These are phyloP conservation scores for Phymorhynchus buccinoides DNA, from an alignment of 1,140 invertebrate genomes.

Conservation along the genomic window DNA sequence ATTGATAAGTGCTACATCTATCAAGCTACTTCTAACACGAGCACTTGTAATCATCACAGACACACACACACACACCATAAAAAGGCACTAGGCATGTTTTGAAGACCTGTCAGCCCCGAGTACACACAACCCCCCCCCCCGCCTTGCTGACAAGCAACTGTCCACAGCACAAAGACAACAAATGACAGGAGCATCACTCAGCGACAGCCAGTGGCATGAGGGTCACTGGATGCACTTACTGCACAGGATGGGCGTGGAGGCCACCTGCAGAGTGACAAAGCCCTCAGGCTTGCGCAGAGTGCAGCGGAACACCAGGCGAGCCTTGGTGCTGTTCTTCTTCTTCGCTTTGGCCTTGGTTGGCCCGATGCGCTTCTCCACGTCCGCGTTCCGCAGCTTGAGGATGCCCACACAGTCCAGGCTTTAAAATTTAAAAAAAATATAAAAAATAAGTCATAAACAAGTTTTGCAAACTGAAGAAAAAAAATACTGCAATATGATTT, in stretches of 20 bases:
- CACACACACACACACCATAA: no score
- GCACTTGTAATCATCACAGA: neutral
- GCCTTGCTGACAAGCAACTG: neutral
- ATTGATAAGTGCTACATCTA: no score
- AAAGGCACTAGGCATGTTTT: neutral
- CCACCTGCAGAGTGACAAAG: conserved; percentile 89
- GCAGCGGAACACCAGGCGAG: conserved; percentile 94
- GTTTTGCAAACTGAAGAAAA: no score
- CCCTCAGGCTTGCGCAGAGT: conserved; percentile 81
- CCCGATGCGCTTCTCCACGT: conserved; percentile 92
- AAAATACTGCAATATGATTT: no score
- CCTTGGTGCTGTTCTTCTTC: conserved; percentile 94
- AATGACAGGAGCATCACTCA: no score
- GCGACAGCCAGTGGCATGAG: no score
- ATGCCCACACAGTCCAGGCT: conserved; percentile 80
- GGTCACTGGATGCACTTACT: conserved; percentile 81
- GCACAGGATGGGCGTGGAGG: conserved; percentile 94
- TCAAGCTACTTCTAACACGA: no score
- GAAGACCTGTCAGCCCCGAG: neutral
- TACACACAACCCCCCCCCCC: neutral
- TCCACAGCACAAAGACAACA: neutral
- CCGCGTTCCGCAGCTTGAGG: conserved; percentile 94
- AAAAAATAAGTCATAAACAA: no score
- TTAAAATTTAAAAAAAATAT: no score
- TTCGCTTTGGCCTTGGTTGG: conserved; percentile 69